These are phyloP conservation scores for Eledona agricola DNA, from an alignment of 2,888 invertebrate species.

Conservation along the genomic window DNA sequence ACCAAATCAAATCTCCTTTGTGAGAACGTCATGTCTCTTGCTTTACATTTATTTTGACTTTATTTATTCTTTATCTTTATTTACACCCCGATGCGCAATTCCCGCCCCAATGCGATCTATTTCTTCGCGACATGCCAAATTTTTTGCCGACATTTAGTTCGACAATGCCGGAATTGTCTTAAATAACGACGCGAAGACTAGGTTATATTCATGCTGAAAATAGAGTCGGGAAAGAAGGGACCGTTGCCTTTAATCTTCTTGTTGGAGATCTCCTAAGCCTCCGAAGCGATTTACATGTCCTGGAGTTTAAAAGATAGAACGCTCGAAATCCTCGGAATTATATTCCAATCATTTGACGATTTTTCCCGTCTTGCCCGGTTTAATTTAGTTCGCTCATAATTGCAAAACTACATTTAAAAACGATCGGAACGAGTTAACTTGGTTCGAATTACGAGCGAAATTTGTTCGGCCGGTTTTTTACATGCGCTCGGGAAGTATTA, in stretches of 20 bases:
- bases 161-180: slow-evolving; percentile 6
- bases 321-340: not conserved
- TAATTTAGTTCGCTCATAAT: slow-evolving; percentile 1
- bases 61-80: slow-evolving; percentile 61
- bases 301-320: slow-evolving; percentile 25
- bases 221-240: slow-evolving; percentile 51
- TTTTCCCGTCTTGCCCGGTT: too few relatives aligned
- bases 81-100: slow-evolving; percentile 55
- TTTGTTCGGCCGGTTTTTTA: not conserved
- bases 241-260: slow-evolving; percentile 53
- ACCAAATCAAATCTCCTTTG: slow-evolving; percentile 54
- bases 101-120: slow-evolving; percentile 35
- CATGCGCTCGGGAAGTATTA: slow-evolving; percentile 7
- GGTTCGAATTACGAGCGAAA: not conserved
- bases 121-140: slow-evolving; percentile 11
- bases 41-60: slow-evolving; percentile 57
- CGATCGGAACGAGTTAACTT: slow-evolving; percentile 1
- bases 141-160: slow-evolving; percentile 24
- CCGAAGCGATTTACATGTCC: slow-evolving; percentile 37
- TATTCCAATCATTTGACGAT: too few relatives aligned
- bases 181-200: slow-evolving; percentile 43
- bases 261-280: slow-evolving; percentile 31
- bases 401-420: slow-evolving; percentile 6
- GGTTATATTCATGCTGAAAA: slow-evolving; percentile 57
- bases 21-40: slow-evolving; percentile 52